Evolutionary conservation across 2,113 vertebrate genomes (phyloP).

Genomic region (Oceanodroma tethys): DNA sequence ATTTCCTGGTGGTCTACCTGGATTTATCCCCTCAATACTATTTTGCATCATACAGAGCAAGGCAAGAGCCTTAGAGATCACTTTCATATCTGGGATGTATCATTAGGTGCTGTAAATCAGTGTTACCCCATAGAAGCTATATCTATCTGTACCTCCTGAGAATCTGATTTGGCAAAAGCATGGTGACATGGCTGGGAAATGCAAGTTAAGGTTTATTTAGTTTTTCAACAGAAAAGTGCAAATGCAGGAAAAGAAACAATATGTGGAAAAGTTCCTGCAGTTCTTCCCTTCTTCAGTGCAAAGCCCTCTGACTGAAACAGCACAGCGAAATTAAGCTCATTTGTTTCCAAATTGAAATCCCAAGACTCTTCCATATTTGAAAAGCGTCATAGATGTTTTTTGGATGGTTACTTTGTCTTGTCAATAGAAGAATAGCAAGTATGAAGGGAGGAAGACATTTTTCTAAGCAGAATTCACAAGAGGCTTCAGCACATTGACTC

Average conservation of each 20-base stretch:
- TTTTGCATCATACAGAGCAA: background rate
- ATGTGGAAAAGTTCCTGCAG: background rate
- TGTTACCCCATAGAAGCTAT: background rate
- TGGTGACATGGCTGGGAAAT: background rate
- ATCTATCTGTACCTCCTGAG: background rate
- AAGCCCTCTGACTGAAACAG: background rate
- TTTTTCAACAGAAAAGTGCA: background rate
- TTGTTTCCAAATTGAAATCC: slow-evolving; percentile 46
- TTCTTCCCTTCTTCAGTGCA: background rate
- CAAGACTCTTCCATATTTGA: background rate
- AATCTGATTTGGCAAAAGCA: background rate
- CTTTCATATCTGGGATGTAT: background rate
- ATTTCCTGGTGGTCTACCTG: background rate
- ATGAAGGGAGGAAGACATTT: background rate
- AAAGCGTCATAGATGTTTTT: slow-evolving; percentile 23
- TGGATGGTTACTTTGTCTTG: slow-evolving; percentile 19
- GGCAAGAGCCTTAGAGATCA: background rate
- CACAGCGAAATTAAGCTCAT: slow-evolving; percentile 17
- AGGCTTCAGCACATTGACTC: background rate
- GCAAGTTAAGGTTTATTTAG: background rate
- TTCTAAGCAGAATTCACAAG: background rate
- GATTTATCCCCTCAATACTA: background rate
- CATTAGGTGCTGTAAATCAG: background rate
- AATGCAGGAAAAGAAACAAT: background rate
- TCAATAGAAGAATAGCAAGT: background rate